Conservation (phyloP, 2,888 invertebrate genomes). For the Protula sp. region DNA sequence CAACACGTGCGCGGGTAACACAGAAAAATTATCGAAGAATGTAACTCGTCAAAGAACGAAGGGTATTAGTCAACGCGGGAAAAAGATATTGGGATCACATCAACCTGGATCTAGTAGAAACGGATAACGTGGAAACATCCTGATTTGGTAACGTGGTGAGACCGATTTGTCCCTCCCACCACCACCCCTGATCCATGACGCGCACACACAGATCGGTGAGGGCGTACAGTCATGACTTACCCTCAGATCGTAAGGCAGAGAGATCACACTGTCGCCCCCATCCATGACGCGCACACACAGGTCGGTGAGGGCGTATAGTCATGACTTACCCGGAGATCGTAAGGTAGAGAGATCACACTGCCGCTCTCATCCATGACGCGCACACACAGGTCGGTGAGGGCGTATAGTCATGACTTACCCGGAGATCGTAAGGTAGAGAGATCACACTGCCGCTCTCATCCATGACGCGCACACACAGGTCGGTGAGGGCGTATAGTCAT, state of each 20-base stretch:
- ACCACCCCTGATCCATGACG: no score
- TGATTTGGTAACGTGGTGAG: no score
- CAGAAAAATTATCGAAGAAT: neutral
- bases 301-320: conserved; percentile 33
- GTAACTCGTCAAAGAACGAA: neutral
- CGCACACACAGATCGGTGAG: no score
- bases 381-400: conserved; percentile 57
- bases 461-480: conserved; percentile 70
- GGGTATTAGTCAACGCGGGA: neutral
- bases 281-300: conserved; percentile 75
- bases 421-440: conserved; percentile 75
- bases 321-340: conserved; percentile 66
- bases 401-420: conserved; percentile 57
- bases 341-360: conserved; percentile 75
- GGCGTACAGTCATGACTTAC: no score
- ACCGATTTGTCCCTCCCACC: no score
- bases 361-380: conserved; percentile 83
- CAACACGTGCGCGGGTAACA: no score
- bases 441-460: conserved; percentile 77
- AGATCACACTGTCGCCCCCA: conserved; percentile 75
- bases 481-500: conserved; percentile 31
- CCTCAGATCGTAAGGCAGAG: conserved; percentile 78
- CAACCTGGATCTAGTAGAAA: no score
- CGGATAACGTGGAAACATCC: no score
- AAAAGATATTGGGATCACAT: neutral